A percentile compares a stretch with the other conserved stretches of the same genome.
These are phyloP conservation scores for Lasioglossum morio DNA, from an alignment of 2,888 invertebrate species.

Conservation along the genomic window DNA sequence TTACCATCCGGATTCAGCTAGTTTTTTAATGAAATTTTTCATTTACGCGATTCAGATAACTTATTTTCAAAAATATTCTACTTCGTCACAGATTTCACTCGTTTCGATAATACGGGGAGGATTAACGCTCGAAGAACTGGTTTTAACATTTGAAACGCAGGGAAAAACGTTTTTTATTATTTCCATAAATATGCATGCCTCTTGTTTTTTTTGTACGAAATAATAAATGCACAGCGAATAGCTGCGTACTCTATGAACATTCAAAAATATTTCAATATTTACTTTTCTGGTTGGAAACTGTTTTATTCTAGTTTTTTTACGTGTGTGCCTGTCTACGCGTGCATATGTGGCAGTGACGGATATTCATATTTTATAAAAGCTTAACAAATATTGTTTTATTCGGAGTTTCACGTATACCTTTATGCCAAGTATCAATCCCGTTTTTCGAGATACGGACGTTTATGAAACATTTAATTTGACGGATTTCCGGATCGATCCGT, in stretches of 20 bases:
- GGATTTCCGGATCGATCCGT: neutral
- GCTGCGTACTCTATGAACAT: neutral
- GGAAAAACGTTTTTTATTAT: neutral
- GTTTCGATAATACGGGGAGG: neutral
- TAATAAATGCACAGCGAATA: neutral
- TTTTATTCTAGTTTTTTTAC: neutral
- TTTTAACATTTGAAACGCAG: neutral
- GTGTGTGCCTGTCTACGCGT: neutral
- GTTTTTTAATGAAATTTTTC: neutral
- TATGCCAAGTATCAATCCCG: neutral
- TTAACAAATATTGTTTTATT: neutral
- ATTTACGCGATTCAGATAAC: neutral
- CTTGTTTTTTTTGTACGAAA: neutral
- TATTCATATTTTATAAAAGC: neutral
- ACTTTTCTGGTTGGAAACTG: neutral
- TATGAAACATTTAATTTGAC: neutral
- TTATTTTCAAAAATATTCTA: neutral
- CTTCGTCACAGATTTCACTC: neutral
- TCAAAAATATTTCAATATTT: neutral
- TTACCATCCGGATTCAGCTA: neutral
- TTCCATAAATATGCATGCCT: neutral
- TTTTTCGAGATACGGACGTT: neutral
- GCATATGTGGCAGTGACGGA: no score
- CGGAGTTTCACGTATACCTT: no score
- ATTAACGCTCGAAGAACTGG: neutral